These are phyloP conservation scores for Periophthalmodon schlosseri DNA, from an alignment of 2,113 vertebrate species.

Conservation along the genomic window DNA sequence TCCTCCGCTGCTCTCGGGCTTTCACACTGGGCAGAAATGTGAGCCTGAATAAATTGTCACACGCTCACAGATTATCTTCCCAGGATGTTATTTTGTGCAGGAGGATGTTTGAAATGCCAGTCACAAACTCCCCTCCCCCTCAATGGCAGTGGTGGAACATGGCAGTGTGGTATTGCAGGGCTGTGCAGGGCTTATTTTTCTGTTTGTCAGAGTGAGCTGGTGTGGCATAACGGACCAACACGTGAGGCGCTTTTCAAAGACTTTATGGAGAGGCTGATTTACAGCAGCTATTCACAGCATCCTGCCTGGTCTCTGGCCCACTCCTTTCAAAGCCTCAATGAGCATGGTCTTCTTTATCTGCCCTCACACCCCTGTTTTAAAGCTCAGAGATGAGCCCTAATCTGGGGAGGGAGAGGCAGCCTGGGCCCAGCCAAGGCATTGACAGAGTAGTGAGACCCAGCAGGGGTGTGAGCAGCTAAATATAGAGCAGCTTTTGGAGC, in stretches of 20 bases:
- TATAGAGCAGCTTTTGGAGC: conserved; percentile 75
- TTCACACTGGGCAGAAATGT: conserved; percentile 74
- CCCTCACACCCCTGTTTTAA: conserved; percentile 20
- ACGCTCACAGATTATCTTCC: conserved; percentile 75
- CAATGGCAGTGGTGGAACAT: conserved; percentile 54
- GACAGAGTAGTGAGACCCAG: conserved; percentile 74
- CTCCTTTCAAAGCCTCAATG: conserved; percentile 50
- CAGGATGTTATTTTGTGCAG: conserved; percentile 76
- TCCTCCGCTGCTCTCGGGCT: conserved; percentile 52
- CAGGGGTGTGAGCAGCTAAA: conserved; percentile 74
- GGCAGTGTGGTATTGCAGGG: conserved; percentile 59
- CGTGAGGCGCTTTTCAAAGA: conserved; percentile 53
- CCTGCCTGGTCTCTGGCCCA: conserved; percentile 38
- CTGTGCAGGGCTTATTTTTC: conserved; percentile 44
- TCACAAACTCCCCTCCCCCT: conserved; percentile 61
- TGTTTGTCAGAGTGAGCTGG: conserved; percentile 45
- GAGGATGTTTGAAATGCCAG: conserved; percentile 78
- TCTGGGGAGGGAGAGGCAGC: conserved; percentile 42
- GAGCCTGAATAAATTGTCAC: conserved; percentile 79
- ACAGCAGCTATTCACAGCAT: conserved; percentile 62
- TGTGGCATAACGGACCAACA: conserved; percentile 56
- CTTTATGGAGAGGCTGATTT: conserved; percentile 62
- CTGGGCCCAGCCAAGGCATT: conserved; percentile 59
- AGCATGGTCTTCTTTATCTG: conserved; percentile 45
- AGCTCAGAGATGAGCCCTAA: conserved; percentile 49